Evolutionary conservation across 2,113 vertebrate genomes (phyloP).

Genomic region (Cyanistes caeruleus): DNA sequence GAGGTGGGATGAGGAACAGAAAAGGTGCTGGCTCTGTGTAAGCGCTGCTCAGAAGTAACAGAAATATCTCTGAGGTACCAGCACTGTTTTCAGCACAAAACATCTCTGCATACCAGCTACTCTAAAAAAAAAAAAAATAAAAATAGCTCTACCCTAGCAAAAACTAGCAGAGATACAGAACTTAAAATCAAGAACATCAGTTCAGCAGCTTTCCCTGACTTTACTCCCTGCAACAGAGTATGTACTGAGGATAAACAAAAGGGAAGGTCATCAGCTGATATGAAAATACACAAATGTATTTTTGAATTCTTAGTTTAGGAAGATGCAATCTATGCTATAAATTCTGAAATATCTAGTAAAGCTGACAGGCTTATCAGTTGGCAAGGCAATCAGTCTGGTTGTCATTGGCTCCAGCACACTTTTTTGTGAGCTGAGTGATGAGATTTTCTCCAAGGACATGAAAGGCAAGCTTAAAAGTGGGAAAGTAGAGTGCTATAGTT

Average conservation of each 20-base stretch:
- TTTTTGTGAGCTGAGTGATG: not conserved
- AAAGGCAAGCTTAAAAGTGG: not conserved
- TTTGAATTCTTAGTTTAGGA: not conserved
- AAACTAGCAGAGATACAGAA: not conserved
- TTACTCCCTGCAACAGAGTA: not conserved
- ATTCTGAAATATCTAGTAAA: not conserved
- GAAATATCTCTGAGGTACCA: not conserved
- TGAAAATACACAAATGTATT: not conserved
- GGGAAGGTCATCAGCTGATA: not conserved
- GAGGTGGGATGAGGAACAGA: not conserved
- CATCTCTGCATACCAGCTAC: not conserved
- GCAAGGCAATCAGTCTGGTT: not conserved
- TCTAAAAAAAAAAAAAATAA: not conserved
- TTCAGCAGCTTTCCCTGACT: not conserved
- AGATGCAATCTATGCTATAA: not conserved
- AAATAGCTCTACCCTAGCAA: not conserved
- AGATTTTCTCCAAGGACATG: not conserved
- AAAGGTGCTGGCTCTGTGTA: fast-evolving
- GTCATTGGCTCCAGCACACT: not conserved
- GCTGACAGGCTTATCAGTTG: not conserved
- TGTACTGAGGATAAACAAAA: not conserved
- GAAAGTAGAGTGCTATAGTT: not conserved
- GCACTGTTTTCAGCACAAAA: not conserved
- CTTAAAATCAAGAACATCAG: not conserved
- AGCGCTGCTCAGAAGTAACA: not conserved